phyloP scores from a whole-genome alignment of 2,888 invertebrate genomes.

The Scelioninae gen. 2 region DNA sequence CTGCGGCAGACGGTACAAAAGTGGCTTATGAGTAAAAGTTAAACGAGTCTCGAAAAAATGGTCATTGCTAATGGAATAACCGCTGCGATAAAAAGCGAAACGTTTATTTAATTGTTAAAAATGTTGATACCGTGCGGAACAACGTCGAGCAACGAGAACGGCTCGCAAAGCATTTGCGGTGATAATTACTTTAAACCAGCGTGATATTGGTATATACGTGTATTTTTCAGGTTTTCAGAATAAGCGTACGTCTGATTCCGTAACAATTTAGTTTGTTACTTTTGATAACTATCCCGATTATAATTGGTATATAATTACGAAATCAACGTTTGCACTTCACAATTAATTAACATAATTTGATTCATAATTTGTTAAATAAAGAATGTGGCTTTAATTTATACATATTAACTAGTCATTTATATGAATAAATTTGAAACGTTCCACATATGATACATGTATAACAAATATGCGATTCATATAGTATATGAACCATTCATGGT shows the following conservation, averaged over 20 bases:
- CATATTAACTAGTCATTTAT: too few relatives aligned
- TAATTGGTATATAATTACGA: too few relatives aligned
- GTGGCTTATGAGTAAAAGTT: not conserved
- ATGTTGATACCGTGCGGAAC: conserved; percentile 14
- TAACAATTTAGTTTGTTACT: not conserved
- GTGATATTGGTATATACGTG: not conserved
- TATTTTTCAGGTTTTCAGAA: not conserved
- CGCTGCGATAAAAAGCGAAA: conserved; percentile 18
- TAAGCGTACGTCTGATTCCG: not conserved
- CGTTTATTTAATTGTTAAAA: conserved; percentile 36
- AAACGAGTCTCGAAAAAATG: conserved; percentile 22
- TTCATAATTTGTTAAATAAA: too few relatives aligned
- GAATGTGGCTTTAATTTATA: too few relatives aligned
- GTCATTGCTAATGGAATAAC: conserved; percentile 33
- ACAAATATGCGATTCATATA: too few relatives aligned
- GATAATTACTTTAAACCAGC: conserved; percentile 27
- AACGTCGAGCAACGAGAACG: conserved; percentile 5
- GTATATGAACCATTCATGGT: too few relatives aligned
- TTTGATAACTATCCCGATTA: too few relatives aligned
- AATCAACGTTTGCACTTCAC: too few relatives aligned
- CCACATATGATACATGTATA: too few relatives aligned
- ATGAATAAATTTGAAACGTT: too few relatives aligned
- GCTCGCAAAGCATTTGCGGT: conserved; percentile 7
- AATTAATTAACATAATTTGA: too few relatives aligned
- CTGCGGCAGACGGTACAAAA: conserved; percentile 10